Conservation (phyloP, 2,888 invertebrate genomes). For the Apodemia mormo region DNA sequence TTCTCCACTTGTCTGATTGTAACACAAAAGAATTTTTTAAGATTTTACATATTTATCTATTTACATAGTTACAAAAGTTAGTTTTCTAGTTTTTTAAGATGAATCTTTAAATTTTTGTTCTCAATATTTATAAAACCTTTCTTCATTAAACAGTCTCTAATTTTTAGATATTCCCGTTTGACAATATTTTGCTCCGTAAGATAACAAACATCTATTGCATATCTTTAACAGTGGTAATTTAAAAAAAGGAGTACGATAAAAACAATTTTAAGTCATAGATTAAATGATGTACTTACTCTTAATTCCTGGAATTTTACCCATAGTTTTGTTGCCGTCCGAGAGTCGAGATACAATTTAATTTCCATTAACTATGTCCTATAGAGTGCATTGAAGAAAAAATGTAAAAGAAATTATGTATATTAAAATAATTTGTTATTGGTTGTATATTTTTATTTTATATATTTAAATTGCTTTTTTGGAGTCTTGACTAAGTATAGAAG, state of each 20-base stretch:
- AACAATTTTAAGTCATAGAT: no score
- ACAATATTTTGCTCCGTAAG: not conserved
- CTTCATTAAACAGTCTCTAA: not conserved
- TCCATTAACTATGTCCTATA: not conserved
- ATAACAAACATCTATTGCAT: not conserved
- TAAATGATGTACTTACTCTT: not conserved
- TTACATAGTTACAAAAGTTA: not conserved
- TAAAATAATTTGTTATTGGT: slow-evolving; percentile 13
- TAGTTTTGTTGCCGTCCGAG: not conserved
- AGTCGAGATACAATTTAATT: not conserved
- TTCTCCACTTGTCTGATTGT: no score
- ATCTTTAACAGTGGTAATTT: not conserved
- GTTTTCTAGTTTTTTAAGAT: not conserved
- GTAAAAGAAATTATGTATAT: slow-evolving; percentile 1
- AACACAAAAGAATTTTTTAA: no score
- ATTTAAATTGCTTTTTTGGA: slow-evolving; percentile 13
- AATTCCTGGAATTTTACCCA: not conserved
- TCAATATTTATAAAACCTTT: not conserved
- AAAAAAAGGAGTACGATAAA: no score
- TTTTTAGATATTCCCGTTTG: not conserved
- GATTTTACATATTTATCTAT: not conserved
- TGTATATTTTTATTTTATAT: slow-evolving; percentile 16
- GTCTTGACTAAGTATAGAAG: slow-evolving; percentile 17
- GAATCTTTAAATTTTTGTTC: not conserved
- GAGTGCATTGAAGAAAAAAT: slow-evolving; percentile 2